Conservation (phyloP, 2,797 vertebrate species). For the Sebastes aleutianus region DNA sequence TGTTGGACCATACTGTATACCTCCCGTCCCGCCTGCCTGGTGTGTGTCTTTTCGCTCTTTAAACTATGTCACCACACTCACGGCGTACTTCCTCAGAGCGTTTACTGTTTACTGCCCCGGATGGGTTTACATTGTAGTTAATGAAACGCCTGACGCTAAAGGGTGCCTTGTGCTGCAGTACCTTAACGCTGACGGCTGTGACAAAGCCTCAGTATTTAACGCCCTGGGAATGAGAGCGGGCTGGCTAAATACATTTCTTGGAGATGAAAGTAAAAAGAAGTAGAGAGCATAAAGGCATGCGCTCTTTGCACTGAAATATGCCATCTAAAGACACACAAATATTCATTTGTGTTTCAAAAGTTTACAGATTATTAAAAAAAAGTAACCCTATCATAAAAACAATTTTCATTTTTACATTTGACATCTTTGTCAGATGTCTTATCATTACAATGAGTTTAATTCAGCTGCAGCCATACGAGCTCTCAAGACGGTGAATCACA, state of each 20-base stretch:
- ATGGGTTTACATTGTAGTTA: too few relatives aligned
- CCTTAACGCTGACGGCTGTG: too few relatives aligned
- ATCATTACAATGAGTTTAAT: slow-evolving; percentile 9
- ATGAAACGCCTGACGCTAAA: too few relatives aligned
- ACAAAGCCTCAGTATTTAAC: too few relatives aligned
- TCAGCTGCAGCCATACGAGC: background rate
- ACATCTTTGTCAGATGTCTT: slow-evolving; percentile 8
- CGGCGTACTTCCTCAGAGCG: too few relatives aligned
- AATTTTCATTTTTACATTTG: background rate
- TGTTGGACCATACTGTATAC: too few relatives aligned
- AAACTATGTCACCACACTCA: too few relatives aligned
- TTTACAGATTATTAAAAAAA: background rate
- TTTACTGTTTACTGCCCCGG: too few relatives aligned
- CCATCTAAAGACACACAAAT: background rate
- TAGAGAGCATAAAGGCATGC: background rate
- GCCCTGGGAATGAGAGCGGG: too few relatives aligned
- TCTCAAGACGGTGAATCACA: background rate
- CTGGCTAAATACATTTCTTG: background rate
- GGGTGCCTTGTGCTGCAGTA: too few relatives aligned
- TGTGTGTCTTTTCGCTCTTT: too few relatives aligned
- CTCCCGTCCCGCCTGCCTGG: too few relatives aligned
- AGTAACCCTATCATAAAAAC: background rate
- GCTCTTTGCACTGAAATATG: background rate
- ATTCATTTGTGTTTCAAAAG: background rate
- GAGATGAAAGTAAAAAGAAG: background rate